These are phyloP conservation scores for Hydropsyche betteni DNA, from an alignment of 2,888 invertebrate species.

Conservation along the genomic window DNA sequence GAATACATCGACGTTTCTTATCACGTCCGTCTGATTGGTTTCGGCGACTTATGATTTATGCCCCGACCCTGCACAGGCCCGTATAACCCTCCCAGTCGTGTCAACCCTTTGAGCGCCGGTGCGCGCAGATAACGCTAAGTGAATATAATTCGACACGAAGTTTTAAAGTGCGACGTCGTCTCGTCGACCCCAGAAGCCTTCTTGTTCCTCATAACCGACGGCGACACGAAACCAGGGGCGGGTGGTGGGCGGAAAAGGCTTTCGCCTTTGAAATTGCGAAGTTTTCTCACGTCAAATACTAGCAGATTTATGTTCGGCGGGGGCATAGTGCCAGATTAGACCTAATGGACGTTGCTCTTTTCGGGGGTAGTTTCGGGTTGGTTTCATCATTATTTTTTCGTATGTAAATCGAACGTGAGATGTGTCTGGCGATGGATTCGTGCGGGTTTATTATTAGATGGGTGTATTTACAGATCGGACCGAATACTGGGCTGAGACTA, in stretches of 20 bases:
- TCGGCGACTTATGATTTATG: conserved; percentile 31
- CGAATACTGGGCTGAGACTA: too few species aligned
- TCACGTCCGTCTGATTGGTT: conserved; percentile 29
- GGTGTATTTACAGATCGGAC: too few species aligned
- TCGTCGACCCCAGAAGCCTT: not conserved
- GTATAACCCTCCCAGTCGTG: not conserved
- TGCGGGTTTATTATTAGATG: too few species aligned
- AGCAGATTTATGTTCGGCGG: conserved; percentile 39
- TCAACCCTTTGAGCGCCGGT: not conserved
- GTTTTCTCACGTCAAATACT: conserved; percentile 40
- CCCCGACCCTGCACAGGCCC: not conserved
- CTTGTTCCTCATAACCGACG: not conserved
- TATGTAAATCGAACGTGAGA: not conserved
- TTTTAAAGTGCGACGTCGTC: conserved; percentile 28
- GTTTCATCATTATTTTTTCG: not conserved
- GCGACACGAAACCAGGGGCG: not conserved
- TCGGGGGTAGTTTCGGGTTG: not conserved
- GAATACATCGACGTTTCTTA: conserved; percentile 24
- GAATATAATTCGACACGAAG: conserved; percentile 41
- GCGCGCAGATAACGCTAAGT: conserved; percentile 15
- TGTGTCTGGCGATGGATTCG: not conserved
- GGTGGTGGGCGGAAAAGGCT: conserved; percentile 6
- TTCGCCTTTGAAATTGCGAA: conserved; percentile 32
- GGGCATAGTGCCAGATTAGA: conserved; percentile 40
- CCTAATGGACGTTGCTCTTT: conserved; percentile 31